Conservation (phyloP, 2,113 vertebrate species). For the Aphelocoma coerulescens region DNA sequence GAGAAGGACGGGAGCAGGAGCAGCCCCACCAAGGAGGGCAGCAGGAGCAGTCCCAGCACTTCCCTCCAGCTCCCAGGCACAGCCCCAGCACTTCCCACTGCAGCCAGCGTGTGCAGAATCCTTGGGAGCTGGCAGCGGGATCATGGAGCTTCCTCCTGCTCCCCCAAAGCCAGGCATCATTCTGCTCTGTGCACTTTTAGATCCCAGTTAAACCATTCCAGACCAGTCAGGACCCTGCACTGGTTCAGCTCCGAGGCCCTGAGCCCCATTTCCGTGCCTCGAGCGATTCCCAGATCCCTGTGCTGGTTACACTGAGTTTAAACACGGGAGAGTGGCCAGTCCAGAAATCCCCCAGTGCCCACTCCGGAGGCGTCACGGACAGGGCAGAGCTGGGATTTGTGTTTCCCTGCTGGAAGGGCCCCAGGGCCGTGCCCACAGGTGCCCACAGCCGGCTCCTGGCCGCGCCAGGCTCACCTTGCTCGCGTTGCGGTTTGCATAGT, state of each 20-base stretch:
- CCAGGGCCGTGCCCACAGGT: no score
- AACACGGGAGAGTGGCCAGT: fast-evolving
- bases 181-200: neutral
- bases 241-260: neutral
- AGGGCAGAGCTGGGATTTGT: neutral
- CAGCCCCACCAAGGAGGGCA: neutral
- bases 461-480: neutral
- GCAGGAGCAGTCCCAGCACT: neutral
- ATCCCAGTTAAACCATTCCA: neutral
- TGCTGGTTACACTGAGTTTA: neutral
- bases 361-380: neutral
- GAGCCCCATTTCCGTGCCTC: fast-evolving
- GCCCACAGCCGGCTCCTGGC: no score
- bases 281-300: fast-evolving
- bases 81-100: neutral
- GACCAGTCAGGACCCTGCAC: neutral
- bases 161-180: neutral
- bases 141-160: neutral
- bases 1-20: neutral
- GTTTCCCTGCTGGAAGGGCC: neutral
- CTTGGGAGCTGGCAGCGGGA: fast-evolving
- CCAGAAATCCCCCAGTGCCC: neutral
- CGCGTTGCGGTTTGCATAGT: conserved; percentile 93
- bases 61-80: neutral
- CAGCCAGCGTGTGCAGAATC: fast-evolving